These are phyloP conservation scores for Barypeithes pellucidus DNA, from an alignment of 2,888 invertebrate species.

Conservation along the genomic window DNA sequence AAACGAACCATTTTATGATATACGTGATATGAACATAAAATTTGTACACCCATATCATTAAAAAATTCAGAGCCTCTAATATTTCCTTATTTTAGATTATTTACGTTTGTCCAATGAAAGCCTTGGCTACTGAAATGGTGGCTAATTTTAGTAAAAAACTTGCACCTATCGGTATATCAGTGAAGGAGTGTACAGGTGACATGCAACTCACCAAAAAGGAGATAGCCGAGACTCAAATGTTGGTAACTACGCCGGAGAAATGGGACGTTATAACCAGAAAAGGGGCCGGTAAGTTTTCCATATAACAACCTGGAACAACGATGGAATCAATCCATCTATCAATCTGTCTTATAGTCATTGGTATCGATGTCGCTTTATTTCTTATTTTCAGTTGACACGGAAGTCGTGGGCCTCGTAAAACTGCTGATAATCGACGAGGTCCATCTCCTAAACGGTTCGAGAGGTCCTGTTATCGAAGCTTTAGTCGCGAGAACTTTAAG, in stretches of 20 bases:
- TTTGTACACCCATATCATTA: too few relatives aligned
- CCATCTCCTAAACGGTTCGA: conserved; percentile 95
- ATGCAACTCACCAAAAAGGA: conserved; percentile 97
- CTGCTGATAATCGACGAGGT: conserved; percentile 98
- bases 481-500: conserved; percentile 95
- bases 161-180: conserved; percentile 83
- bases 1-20: too few relatives aligned
- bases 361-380: too few relatives aligned
- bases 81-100: conserved; percentile 80
- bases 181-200: conserved; percentile 97
- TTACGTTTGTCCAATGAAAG: conserved; percentile 99
- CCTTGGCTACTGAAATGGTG: conserved; percentile 98
- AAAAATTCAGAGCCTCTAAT: too few relatives aligned
- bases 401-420: conserved; percentile 91
- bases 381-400: conserved; percentile 80
- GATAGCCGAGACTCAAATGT: conserved; percentile 96
- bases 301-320: too few relatives aligned
- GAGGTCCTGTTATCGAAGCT: conserved; percentile 98
- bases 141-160: conserved; percentile 91
- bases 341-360: too few relatives aligned
- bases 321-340: too few relatives aligned
- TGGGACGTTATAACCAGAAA: conserved; percentile 99
- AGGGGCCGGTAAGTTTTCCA: conserved; percentile 78
- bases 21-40: too few relatives aligned
- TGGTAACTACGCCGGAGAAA: conserved; percentile 99